Conservation (phyloP, 2,888 invertebrate genomes). For the Limnephilus rhombicus region DNA sequence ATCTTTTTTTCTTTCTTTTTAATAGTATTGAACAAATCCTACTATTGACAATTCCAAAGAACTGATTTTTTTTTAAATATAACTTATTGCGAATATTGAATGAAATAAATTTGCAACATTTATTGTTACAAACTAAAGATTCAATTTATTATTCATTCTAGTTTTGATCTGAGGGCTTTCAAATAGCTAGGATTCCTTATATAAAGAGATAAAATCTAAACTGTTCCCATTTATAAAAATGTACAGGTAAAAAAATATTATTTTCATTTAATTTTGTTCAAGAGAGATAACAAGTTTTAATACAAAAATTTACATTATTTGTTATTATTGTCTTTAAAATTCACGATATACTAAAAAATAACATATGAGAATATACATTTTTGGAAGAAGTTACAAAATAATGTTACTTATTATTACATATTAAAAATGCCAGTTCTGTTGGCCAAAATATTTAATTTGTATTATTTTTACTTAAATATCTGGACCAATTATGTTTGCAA, state of each 20-base stretch:
- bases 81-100: slow-evolving; percentile 24
- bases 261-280: neutral
- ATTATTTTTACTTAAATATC: neutral
- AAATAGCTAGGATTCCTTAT: neutral
- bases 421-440: slow-evolving; percentile 1
- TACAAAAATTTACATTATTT: neutral
- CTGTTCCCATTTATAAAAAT: neutral
- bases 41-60: slow-evolving; percentile 60
- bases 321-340: neutral
- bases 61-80: slow-evolving; percentile 57
- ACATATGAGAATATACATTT: neutral
- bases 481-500: neutral
- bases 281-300: neutral
- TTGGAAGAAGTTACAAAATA: neutral
- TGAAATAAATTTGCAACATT: neutral
- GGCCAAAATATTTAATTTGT: neutral
- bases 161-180: neutral
- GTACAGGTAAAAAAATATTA: neutral
- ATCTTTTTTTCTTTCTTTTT: slow-evolving; percentile 36
- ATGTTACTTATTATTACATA: neutral
- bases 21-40: slow-evolving; percentile 52
- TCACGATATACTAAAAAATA: neutral
- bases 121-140: neutral
- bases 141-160: neutral
- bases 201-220: neutral